Conservation (phyloP, 2,113 vertebrate species). For the Morone chrysops region DNA sequence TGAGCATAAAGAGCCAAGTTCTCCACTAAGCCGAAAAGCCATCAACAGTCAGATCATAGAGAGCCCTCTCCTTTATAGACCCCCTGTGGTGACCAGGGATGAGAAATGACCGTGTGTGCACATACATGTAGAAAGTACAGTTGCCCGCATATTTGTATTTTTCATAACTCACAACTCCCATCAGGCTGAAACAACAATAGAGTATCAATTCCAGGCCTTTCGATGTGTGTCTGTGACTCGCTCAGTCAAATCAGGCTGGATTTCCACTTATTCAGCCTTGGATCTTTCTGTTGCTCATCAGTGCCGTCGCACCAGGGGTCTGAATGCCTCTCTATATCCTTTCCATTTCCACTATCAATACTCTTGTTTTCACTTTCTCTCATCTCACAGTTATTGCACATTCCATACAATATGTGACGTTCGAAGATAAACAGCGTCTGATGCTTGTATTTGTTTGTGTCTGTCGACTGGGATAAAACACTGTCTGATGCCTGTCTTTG, state of each 20-base stretch:
- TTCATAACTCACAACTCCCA: slow-evolving; percentile 8
- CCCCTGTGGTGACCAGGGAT: slow-evolving; percentile 31
- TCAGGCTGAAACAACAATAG: slow-evolving; percentile 45
- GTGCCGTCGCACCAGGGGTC: slow-evolving; percentile 29
- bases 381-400: slow-evolving; percentile 43
- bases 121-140: background rate
- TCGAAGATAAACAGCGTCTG: slow-evolving; percentile 42
- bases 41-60: slow-evolving; percentile 61
- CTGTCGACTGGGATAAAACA: slow-evolving; percentile 23
- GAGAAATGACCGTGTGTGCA: slow-evolving; percentile 24
- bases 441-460: slow-evolving; percentile 38
- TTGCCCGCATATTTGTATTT: background rate
- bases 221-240: slow-evolving; percentile 27
- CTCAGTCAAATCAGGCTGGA: slow-evolving; percentile 36
- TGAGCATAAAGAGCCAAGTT: slow-evolving; percentile 30
- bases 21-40: slow-evolving; percentile 50
- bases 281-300: slow-evolving; percentile 41
- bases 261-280: slow-evolving; percentile 40
- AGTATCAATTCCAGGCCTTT: slow-evolving; percentile 13
- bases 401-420: slow-evolving; percentile 18
- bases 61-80: slow-evolving; percentile 33
- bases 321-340: slow-evolving; percentile 27
- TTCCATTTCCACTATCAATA: slow-evolving; percentile 45
- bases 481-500: slow-evolving; percentile 49
- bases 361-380: slow-evolving; percentile 20